phyloP scores from a whole-genome alignment of 2,113 vertebrate genomes.

The Actenoides lindsayi region DNA sequence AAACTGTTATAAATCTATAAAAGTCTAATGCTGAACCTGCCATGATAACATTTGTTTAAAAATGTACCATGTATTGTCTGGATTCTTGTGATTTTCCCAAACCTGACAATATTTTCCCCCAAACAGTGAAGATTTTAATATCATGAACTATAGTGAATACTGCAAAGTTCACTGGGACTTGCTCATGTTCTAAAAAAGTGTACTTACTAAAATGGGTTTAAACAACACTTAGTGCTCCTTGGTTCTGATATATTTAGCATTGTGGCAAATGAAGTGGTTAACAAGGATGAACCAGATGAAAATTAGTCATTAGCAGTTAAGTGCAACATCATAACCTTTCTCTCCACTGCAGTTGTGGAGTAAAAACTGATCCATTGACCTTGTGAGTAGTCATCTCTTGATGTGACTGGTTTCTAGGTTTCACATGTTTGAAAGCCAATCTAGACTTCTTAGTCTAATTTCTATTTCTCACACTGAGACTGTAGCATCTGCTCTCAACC shows the following conservation, averaged over 20 bases:
- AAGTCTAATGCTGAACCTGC: background rate
- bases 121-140: background rate
- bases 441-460: background rate
- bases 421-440: background rate
- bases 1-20: background rate
- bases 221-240: background rate
- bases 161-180: background rate
- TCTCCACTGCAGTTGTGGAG: background rate
- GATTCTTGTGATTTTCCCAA: background rate
- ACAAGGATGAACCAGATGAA: background rate
- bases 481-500: background rate
- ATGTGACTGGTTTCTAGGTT: background rate
- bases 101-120: background rate
- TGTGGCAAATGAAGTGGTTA: background rate
- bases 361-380: background rate
- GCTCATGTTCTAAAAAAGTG: background rate
- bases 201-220: background rate
- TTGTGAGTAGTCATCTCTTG: background rate
- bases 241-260: background rate
- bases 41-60: background rate
- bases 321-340: background rate
- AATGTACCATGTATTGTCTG: background rate
- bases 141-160: background rate
- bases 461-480: background rate
- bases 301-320: background rate